Conservation (phyloP, 2,113 vertebrate genomes). For the Scophthalmus maximus region DNA sequence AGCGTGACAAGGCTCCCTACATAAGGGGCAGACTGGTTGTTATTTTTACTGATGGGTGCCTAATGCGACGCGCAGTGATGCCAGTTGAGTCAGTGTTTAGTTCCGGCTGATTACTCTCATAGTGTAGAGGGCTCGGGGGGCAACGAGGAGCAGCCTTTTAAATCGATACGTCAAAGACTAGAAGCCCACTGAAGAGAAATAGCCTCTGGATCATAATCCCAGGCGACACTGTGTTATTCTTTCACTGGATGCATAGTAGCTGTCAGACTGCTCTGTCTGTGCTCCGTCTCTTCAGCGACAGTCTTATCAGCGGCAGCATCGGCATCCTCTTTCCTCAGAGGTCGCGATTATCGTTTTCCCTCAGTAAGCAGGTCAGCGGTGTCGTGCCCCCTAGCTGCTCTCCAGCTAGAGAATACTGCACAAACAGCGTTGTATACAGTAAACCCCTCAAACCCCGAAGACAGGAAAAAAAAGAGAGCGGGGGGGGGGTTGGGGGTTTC, state of each 20-base stretch:
- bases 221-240: conserved; percentile 34
- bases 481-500: not conserved
- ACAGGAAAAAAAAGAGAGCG: not conserved
- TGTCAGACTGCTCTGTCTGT: conserved; percentile 33
- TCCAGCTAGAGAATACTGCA: conserved; percentile 46
- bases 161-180: conserved; percentile 65
- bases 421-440: conserved; percentile 52
- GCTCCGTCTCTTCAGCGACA: conserved; percentile 17
- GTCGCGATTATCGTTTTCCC: conserved; percentile 59
- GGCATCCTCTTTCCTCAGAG: conserved; percentile 49
- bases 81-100: conserved; percentile 70
- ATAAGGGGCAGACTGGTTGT: conserved; percentile 79
- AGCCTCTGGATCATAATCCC: conserved; percentile 34
- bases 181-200: conserved; percentile 4
- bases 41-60: conserved; percentile 81
- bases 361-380: conserved; percentile 76
- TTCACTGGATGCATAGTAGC: conserved; percentile 8
- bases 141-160: conserved; percentile 61
- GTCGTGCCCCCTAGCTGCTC: conserved; percentile 68
- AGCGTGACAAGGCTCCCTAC: conserved; percentile 66
- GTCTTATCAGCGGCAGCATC: conserved; percentile 36
- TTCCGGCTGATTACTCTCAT: conserved; percentile 78
- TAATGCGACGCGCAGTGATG: conserved; percentile 73
- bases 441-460: conserved; percentile 32
- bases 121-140: conserved; percentile 66